These are phyloP conservation scores for Syngnathoides biaculeatus DNA, from an alignment of 2,113 vertebrate genomes.

Conservation along the genomic window DNA sequence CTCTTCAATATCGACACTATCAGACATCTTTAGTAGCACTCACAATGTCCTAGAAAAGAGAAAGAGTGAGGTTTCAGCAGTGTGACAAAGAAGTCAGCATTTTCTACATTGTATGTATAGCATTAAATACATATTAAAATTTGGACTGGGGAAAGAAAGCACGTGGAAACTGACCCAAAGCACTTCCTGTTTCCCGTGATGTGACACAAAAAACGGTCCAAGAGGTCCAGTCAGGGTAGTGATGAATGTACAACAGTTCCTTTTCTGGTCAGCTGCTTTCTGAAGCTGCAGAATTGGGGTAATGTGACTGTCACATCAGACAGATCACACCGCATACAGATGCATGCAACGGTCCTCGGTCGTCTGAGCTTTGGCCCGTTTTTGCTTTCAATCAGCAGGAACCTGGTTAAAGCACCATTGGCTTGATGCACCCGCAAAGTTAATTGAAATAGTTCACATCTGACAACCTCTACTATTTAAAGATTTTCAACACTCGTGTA, in stretches of 20 bases:
- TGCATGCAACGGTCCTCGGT: slow-evolving; percentile 6
- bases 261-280: slow-evolving; percentile 11
- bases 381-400: slow-evolving; percentile 9
- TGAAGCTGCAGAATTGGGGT: slow-evolving; percentile 16
- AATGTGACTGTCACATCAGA: slow-evolving; percentile 12
- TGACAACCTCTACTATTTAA: slow-evolving; percentile 16
- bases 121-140: background rate
- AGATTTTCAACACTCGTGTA: slow-evolving; percentile 36
- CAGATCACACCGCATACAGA: slow-evolving; percentile 2
- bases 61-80: slow-evolving; percentile 3
- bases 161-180: background rate
- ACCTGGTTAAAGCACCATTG: background rate
- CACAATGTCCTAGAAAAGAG: slow-evolving; percentile 77
- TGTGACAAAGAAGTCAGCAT: background rate
- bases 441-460: background rate
- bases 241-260: background rate
- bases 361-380: slow-evolving; percentile 19
- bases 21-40: slow-evolving; percentile 93
- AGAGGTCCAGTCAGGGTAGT: background rate
- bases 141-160: background rate
- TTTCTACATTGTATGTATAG: background rate
- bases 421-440: background rate
- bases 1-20: slow-evolving; percentile 95
- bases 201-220: background rate
- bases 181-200: slow-evolving; percentile 2